A percentile compares a stretch with the other conserved stretches of the same genome.
These are phyloP conservation scores for Acyrthosiphon pisum DNA, from an alignment of 1,140 invertebrate genomes.

Conservation along the genomic window DNA sequence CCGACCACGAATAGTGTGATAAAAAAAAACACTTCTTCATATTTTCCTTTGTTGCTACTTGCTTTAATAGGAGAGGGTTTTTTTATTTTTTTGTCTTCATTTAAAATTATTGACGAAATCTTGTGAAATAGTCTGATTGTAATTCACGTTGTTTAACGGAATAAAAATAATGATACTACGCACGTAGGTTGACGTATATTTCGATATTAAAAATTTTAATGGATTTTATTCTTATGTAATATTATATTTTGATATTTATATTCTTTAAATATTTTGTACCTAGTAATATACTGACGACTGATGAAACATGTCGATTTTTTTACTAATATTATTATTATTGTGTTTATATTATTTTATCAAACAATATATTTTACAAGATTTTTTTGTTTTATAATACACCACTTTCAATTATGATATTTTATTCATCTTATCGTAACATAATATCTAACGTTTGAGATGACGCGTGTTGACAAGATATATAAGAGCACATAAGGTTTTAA, in stretches of 20 bases:
- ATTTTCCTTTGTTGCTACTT: not conserved
- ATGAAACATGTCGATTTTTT: not conserved
- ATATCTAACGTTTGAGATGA: not conserved
- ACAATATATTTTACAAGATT: not conserved
- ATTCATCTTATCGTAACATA: not conserved
- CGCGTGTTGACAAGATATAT: not conserved
- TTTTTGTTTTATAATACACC: not conserved
- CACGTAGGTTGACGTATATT: no score
- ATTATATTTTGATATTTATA: not conserved
- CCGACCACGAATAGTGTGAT: not conserved
- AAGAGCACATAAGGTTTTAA: not conserved
- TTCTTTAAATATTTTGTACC: not conserved
- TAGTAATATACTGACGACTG: not conserved
- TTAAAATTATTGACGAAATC: not conserved
- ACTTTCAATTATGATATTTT: not conserved
- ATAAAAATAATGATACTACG: not conserved
- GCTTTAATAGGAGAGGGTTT: not conserved
- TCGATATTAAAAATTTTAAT: not conserved
- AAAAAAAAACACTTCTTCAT: not conserved
- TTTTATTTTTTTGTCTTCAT: not conserved
- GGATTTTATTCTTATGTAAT: not conserved
- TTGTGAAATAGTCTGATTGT: not conserved
- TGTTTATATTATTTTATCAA: not conserved
- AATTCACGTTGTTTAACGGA: not conserved
- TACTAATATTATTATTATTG: not conserved